These are phyloP conservation scores for Atrina japonica DNA, from an alignment of 2,888 invertebrate species.

Conservation along the genomic window DNA sequence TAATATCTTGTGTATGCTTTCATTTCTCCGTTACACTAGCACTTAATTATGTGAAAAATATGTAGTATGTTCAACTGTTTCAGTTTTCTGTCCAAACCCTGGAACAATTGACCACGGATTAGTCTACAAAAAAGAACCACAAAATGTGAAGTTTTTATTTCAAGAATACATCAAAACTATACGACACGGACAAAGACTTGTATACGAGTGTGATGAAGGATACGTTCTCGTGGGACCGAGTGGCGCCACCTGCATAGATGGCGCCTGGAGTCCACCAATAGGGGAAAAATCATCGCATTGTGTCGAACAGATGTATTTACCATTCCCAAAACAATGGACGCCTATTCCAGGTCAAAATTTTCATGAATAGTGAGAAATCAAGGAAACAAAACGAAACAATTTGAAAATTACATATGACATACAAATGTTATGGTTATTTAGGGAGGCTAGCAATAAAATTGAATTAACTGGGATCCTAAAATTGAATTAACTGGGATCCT, in stretches of 20 bases:
- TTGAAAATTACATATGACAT: too few species aligned
- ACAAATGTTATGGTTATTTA: too few species aligned
- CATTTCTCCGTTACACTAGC: too few species aligned
- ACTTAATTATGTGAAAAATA: too few species aligned
- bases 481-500: too few species aligned
- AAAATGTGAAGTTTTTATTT: slow-evolving; percentile 95
- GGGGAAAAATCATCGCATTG: slow-evolving; percentile 89
- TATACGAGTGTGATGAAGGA: slow-evolving; percentile 97
- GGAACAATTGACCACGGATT: slow-evolving; percentile 44
- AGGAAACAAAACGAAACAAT: too few species aligned
- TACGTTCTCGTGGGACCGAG: slow-evolving; percentile 92
- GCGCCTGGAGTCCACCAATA: slow-evolving; percentile 91
- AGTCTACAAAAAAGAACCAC: slow-evolving; percentile 60
- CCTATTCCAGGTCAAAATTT: slow-evolving; percentile 47
- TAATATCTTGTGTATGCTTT: too few species aligned
- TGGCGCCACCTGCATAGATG: slow-evolving; percentile 95
- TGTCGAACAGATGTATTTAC: slow-evolving; percentile 91
- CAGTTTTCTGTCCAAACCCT: slow-evolving; percentile 53
- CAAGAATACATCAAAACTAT: slow-evolving; percentile 88
- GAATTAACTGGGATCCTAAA: too few species aligned
- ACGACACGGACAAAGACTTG: slow-evolving; percentile 81
- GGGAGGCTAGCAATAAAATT: too few species aligned
- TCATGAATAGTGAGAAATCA: too few species aligned
- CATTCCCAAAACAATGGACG: slow-evolving; percentile 68
- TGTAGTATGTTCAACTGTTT: too few species aligned